Base-by-base conservation (phyloP, 2,797 vertebrate species). In the Scarus forsteni region DNA sequence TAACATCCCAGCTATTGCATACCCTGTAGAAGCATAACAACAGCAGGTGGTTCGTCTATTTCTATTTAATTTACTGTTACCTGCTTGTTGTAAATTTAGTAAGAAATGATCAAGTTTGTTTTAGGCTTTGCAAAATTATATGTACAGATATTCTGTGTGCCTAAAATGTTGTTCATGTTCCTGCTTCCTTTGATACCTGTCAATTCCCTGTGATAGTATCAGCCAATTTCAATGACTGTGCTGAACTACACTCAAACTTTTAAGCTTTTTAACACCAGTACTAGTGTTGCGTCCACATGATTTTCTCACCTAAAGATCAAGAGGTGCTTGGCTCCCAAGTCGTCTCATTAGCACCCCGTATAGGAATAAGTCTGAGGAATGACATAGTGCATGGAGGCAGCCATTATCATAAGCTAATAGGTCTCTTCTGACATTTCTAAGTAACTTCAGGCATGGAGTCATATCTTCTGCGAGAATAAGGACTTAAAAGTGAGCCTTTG, bases 351-450 rank as follows among this genome's bases (percentile, higher is more conserved):
- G 75, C 81, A 83, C 81, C 78, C 59, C 6, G 75, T 14, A 72
- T 83, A 84, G 74, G 70, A 81, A 88, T 64, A 83, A 64, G 73
- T 60, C 66, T 81, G 79, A 79, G 70, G 81, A 81, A 78, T 84
- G 80, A 91, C 84, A 82, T 73, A 73, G 66, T 71, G 83, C 88
- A 86, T 66, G 65, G 85, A 84, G 73, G 77, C 78, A 89, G 73
- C 81, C 77, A 89, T 93, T 92, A 89, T 90, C 85, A 79, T 88
- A 80, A 88, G 72, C 73, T 93, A 93, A 93, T 92, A 86, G 91
- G 86, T 90, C 64, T 86, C 85, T 80, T 81, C 81, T 85, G 80
- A 89, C 88, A 88, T 89, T 89, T 87, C 70, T 78, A 69, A 80
- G 81, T 75, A 85, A 88, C 85, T 88, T 75, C 57, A 88, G 85